phyloP scores from a whole-genome alignment of 2,888 invertebrate genomes.

The Noctua janthina region DNA sequence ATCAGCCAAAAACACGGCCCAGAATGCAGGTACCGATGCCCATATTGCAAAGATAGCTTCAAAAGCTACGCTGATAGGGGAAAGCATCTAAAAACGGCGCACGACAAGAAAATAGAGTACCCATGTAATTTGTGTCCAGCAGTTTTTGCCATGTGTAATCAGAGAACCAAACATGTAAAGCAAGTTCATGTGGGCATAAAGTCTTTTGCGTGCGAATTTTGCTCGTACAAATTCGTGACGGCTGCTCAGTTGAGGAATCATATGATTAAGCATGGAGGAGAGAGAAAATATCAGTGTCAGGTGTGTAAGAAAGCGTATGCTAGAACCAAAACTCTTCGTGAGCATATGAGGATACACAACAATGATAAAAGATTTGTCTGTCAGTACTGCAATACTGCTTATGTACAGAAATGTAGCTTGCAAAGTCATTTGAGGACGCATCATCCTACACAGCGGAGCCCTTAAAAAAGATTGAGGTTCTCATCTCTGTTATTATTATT shows the following conservation, averaged over 20 bases:
- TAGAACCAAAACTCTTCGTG: conserved; percentile 80
- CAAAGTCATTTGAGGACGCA: conserved; percentile 84
- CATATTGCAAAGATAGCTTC: conserved; percentile 81
- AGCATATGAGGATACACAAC: conserved; percentile 85
- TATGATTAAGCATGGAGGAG: conserved; percentile 81
- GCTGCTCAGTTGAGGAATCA: conserved; percentile 79
- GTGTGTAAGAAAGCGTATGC: conserved; percentile 85
- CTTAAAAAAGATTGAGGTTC: conserved; percentile 56
- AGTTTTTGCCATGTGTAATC: conserved; percentile 81
- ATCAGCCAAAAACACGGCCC: conserved; percentile 75
- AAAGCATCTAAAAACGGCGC: conserved; percentile 77
- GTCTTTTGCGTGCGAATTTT: conserved; percentile 77
- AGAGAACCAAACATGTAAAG: conserved; percentile 82
- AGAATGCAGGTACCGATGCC: conserved; percentile 74
- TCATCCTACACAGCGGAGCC: conserved; percentile 77
- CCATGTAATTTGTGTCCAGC: conserved; percentile 82
- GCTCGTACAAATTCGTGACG: conserved; percentile 79
- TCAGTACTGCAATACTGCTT: conserved; percentile 81
- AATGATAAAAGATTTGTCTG: conserved; percentile 87
- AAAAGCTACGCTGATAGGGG: conserved; percentile 79
- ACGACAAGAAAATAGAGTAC: conserved; percentile 81
- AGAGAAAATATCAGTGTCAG: conserved; percentile 79
- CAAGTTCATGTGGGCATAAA: conserved; percentile 82
- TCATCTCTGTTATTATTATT: not conserved
- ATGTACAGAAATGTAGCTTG: conserved; percentile 85